Percentiles rank a stretch among this genome's conserved stretches.
Evolutionary conservation across 37 sponge, comb jelly and placozoan species (phyloP).

Genomic region (Agelas oroides): DNA sequence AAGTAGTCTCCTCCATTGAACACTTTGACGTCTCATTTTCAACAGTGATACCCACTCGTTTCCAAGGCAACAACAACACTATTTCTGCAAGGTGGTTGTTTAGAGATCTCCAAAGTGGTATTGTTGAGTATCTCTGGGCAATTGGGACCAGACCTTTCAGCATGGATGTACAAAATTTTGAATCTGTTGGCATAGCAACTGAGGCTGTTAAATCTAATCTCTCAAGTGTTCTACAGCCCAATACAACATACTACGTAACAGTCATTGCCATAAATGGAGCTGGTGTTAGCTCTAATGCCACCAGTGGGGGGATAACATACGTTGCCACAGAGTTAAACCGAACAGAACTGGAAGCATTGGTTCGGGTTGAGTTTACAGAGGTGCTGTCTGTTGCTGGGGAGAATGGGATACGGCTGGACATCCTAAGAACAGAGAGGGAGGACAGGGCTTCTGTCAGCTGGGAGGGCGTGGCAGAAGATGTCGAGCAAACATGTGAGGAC

Average conservation of each 20-base stretch:
- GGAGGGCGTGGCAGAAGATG: conserved; percentile 62
- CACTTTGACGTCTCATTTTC: conserved; percentile 82
- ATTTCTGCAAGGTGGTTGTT: conserved; percentile 78
- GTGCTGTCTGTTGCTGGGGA: background rate
- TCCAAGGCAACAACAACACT: conserved; percentile 79
- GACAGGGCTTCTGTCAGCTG: conserved; percentile 47
- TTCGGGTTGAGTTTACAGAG: conserved; percentile 40
- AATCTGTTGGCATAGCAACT: conserved; percentile 54
- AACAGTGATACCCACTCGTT: conserved; percentile 22
- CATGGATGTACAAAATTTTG: conserved; percentile 49
- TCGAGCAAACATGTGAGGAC: conserved; percentile 78
- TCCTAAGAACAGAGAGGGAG: conserved; percentile 9
- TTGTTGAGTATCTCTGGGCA: conserved; percentile 83
- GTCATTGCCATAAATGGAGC: conserved; percentile 84
- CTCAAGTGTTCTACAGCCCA: conserved; percentile 45
- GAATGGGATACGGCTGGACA: conserved; percentile 22
- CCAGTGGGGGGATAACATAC: conserved; percentile 76
- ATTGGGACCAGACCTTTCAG: conserved; percentile 57
- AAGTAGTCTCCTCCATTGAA: conserved; percentile 23
- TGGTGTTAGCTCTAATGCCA: conserved; percentile 31
- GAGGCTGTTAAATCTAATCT: conserved; percentile 41
- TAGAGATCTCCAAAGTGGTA: conserved; percentile 70
- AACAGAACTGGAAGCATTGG: conserved; percentile 41
- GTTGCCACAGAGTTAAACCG: conserved; percentile 61
- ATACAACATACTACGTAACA: conserved; percentile 75